A percentile compares a stretch with the other conserved stretches of the same genome.
Conservation (phyloP, 2,113 vertebrate species). For the Lepus europaeus region DNA sequence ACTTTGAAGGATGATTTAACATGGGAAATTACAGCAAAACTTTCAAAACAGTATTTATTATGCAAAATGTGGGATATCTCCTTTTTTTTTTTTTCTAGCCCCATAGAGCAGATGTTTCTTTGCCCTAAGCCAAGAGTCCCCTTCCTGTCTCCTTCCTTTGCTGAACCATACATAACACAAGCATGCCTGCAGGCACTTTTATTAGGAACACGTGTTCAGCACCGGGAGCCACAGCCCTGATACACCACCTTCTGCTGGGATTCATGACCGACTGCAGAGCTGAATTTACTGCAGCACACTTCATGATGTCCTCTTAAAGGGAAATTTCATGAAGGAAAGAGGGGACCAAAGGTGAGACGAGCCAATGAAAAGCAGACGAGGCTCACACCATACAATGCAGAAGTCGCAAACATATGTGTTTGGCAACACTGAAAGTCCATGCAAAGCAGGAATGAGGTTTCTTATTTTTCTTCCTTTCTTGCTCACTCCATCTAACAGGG, state of each 20-base stretch:
- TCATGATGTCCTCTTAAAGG: background rate
- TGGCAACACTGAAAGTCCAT: background rate
- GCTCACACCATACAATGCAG: background rate
- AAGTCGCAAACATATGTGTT: background rate
- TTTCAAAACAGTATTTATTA: conserved; percentile 62
- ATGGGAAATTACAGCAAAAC: conserved; percentile 59
- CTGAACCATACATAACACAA: conserved; percentile 47
- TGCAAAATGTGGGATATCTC: conserved; percentile 34
- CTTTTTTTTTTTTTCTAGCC: conserved; percentile 42
- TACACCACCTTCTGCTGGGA: background rate
- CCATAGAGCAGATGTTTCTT: conserved; percentile 76
- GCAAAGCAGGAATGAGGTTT: background rate
- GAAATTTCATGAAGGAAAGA: background rate
- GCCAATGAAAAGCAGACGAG: background rate
- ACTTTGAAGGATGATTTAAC: conserved; percentile 43
- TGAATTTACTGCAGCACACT: background rate
- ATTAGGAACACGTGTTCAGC: conserved; percentile 33
- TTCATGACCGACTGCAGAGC: background rate
- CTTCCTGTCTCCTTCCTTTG: conserved; percentile 69
- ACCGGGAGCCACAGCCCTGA: conserved; percentile 15
- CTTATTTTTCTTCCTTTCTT: background rate
- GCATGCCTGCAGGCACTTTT: background rate
- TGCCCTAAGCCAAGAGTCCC: conserved; percentile 79
- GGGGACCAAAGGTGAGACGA: background rate
- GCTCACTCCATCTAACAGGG: background rate